phyloP scores from a whole-genome alignment of 1,140 invertebrate species.

The Papilio polyxenes region DNA sequence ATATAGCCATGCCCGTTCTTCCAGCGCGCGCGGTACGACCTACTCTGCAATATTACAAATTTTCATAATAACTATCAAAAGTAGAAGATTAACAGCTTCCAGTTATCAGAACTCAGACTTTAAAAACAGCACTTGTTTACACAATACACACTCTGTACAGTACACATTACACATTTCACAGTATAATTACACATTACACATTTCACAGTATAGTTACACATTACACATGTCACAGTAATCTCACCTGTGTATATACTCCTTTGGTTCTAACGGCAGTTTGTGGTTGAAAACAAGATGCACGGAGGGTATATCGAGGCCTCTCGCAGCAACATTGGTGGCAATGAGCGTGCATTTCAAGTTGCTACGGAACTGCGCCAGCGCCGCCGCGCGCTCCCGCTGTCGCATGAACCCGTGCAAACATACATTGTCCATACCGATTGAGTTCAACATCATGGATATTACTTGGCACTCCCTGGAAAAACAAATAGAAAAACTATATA shows the following conservation, averaged over 20 bases:
- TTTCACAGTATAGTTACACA: not conserved
- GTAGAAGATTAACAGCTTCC: no score
- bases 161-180: no score
- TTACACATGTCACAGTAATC: slow-evolving; percentile 14
- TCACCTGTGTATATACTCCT: slow-evolving; percentile 95
- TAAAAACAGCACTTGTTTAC: no score
- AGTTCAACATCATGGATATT: slow-evolving; percentile 91
- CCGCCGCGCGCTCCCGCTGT: slow-evolving; percentile 89
- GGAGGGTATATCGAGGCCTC: slow-evolving; percentile 93
- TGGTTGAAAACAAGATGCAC: slow-evolving; percentile 98
- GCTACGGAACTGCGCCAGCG: slow-evolving; percentile 93
- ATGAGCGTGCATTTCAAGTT: slow-evolving; percentile 93
- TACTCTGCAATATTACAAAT: slow-evolving; percentile 82
- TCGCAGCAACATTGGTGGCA: slow-evolving; percentile 97
- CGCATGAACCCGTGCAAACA: slow-evolving; percentile 93
- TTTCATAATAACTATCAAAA: no score
- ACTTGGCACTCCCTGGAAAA: slow-evolving; percentile 88
- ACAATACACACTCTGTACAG: no score
- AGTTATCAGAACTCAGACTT: no score
- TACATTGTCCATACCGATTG: slow-evolving; percentile 93
- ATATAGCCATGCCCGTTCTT: slow-evolving; percentile 91
- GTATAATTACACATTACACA: no score
- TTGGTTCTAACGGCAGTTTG: slow-evolving; percentile 92
- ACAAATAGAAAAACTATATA: not conserved
- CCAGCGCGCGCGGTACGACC: slow-evolving; percentile 97